Evolutionary conservation across 2,888 invertebrate genomes (phyloP), one percentile per base, ranked within the genome.

Genomic region (Eupelmus urozonus): DNA sequence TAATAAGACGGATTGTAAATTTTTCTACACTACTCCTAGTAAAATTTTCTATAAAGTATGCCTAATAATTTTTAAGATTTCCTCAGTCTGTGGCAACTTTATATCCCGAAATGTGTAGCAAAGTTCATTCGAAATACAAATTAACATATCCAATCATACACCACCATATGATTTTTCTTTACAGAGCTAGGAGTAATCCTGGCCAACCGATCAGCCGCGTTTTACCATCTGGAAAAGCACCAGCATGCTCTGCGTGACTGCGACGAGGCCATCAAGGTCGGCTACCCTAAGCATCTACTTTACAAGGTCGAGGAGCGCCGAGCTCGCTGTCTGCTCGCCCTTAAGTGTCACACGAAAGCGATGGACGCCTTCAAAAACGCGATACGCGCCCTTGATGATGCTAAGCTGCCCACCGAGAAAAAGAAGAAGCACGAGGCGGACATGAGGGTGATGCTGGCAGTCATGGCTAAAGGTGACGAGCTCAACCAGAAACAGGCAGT

Each of bases 131-230:
- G n/a, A n/a, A n/a, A n/a, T n/a, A n/a, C n/a, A n/a, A n/a, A n/a
- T n/a, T n/a, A n/a, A n/a, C n/a, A n/a, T n/a, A n/a, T n/a, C n/a
- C n/a, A n/a, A n/a, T n/a, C n/a, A n/a, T n/a, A n/a, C n/a, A n/a
- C n/a, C n/a, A n/a, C n/a, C n/a, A n/a, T n/a, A n/a, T n/a, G n/a
- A n/a, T n/a, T n/a, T n/a, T n/a, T 34, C 9, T 53, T 1, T 20
- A 1, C 81, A 88, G 93, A 95, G 71, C 88, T 94, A 2, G 91
- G 95, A 0, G 93, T 96, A 53, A 91, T 95, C 4, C 90, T 94
- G 82, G 96, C 95, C 0, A 97, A 96, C 88, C 92, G 96, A 11
- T 96, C 96, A 40, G 96, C 96, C 0, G 92, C 94, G 0, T 91
- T 96, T 49, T 95, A 94, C 85, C 95, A 96, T 85, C 88, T 96